These are phyloP conservation scores for Pseudonaja textilis DNA, from an alignment of 2,113 vertebrate species.

Conservation along the genomic window DNA sequence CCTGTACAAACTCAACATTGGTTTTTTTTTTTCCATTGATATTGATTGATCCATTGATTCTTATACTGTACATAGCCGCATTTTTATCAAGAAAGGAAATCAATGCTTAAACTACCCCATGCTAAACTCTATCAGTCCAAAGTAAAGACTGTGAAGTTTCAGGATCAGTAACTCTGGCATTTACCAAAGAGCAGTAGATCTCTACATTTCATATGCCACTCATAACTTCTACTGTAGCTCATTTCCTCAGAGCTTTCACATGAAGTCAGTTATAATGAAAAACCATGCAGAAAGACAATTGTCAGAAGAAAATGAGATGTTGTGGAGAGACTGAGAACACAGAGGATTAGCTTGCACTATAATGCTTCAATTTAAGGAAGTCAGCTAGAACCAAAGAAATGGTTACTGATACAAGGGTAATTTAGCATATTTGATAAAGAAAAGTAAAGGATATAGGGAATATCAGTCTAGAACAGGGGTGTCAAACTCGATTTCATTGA, in stretches of 20 bases:
- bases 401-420: neutral
- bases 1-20: neutral
- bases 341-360: neutral
- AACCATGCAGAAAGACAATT: neutral
- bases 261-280: neutral
- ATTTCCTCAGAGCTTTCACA: neutral
- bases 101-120: neutral
- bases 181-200: neutral
- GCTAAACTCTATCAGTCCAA: neutral
- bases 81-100: neutral
- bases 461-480: neutral
- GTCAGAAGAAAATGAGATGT: neutral
- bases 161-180: neutral
- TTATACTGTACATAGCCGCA: neutral
- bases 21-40: neutral
- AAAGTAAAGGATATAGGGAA: neutral
- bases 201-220: neutral
- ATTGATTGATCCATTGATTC: neutral
- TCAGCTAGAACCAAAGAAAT: neutral
- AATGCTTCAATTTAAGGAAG: neutral
- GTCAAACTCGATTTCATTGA: no score
- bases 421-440: neutral
- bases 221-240: neutral
- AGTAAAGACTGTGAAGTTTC: neutral
- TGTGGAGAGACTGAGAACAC: neutral